phyloP scores from a whole-genome alignment of 1,140 invertebrate species.

The Condylostylus longicornis region DNA sequence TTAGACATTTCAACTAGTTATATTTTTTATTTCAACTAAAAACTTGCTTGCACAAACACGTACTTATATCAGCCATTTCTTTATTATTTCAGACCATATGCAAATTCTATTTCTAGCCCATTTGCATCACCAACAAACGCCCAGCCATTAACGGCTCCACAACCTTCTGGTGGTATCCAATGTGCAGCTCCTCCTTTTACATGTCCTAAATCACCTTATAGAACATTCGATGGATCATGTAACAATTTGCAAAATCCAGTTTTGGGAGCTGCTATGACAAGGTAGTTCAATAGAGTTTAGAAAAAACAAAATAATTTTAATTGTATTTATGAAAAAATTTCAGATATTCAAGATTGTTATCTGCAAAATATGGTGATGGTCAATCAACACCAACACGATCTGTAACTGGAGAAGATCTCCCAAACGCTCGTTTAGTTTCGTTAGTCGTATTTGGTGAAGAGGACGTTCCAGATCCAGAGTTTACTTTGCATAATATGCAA shows the following conservation, averaged over 20 bases:
- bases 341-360: conserved; percentile 58
- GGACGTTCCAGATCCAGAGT: conserved; percentile 50
- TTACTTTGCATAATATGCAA: conserved; percentile 65
- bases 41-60: no score
- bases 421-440: conserved; percentile 53
- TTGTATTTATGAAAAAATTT: neutral
- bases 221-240: conserved; percentile 69
- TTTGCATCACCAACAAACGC: no score
- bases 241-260: conserved; percentile 61
- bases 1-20: no score
- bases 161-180: conserved; percentile 13
- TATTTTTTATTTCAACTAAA: no score
- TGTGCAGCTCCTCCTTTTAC: conserved; percentile 31
- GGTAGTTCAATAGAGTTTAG: conserved; percentile 19
- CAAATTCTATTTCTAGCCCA: no score
- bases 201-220: conserved; percentile 44
- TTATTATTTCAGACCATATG: no score
- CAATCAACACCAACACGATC: conserved; percentile 47
- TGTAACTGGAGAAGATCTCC: conserved; percentile 44
- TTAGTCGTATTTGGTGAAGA: conserved; percentile 48
- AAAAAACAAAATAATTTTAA: neutral
- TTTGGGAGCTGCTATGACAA: conserved; percentile 56
- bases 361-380: conserved; percentile 66
- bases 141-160: no score
- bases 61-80: no score